Evolutionary conservation across 2,888 invertebrate species (phyloP).

Genomic region (Caenorhabditis sinica): DNA sequence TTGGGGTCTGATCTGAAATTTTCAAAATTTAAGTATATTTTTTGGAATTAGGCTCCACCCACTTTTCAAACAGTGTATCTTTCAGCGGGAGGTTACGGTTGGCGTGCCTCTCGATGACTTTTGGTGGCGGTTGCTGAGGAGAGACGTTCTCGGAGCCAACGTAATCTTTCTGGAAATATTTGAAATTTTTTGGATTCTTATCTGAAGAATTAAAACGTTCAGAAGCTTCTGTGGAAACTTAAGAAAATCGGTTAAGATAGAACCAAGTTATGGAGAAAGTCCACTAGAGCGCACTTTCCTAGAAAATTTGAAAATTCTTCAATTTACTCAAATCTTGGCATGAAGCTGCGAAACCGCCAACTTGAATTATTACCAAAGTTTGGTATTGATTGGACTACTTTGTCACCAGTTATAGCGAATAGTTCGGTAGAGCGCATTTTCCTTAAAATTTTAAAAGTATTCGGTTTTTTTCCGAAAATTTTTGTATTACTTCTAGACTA

Average conservation of each 20-base stretch:
- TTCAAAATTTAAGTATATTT: not conserved
- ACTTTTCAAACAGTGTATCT: slow-evolving; percentile 71
- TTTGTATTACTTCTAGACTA: too few relatives aligned
- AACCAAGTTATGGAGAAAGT: not conserved
- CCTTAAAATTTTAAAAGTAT: not conserved
- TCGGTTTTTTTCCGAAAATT: not conserved
- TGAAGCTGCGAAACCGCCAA: not conserved
- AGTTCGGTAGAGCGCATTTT: slow-evolving; percentile 1
- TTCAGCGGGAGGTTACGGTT: slow-evolving; percentile 80
- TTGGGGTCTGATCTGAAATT: slow-evolving; percentile 60
- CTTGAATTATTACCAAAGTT: too few relatives aligned
- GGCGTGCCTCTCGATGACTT: slow-evolving; percentile 73
- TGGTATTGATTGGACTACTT: not conserved
- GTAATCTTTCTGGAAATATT: slow-evolving; percentile 61
- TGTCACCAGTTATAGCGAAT: not conserved
- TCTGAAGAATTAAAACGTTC: not conserved
- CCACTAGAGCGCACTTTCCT: not conserved
- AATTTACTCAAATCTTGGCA: not conserved
- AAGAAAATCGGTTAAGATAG: not conserved
- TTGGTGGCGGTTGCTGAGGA: slow-evolving; percentile 70
- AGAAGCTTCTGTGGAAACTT: not conserved
- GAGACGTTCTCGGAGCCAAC: slow-evolving; percentile 71
- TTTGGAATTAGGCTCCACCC: slow-evolving; percentile 6
- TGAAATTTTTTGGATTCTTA: not conserved
- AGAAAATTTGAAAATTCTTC: not conserved